Evolutionary conservation across 2,888 invertebrate species (phyloP), one percentile per base, ranked within the genome.

Genomic region (Napeogenes sylphis): DNA sequence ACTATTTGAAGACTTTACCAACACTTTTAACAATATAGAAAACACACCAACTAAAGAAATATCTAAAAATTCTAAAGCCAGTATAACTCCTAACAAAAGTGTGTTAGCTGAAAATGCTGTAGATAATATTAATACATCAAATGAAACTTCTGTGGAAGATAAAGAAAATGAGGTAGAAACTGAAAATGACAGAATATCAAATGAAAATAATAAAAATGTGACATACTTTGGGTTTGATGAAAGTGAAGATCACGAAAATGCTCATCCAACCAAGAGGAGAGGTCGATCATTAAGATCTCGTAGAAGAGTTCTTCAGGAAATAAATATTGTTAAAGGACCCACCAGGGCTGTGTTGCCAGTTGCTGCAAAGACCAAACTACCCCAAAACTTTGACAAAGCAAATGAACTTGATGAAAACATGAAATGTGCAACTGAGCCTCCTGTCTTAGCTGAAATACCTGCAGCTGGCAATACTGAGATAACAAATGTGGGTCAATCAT

Each of bases 171-270:
- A 62, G 72, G 76, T 64, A 67, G 67, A 64, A 63, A 78, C 69
- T 65, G 68, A 62, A 72, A 76, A 70, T 71, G 75, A 64, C 45
- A 70, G 66, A 59, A 73, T 72, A 42, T 10, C 55, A 3, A 35
- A 59, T 53, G 68, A 75, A 30, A 70, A 79, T 51, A 70, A 81
- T 46, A 81, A 80, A 59, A 75, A 83, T 66, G 65, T 73, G 2
- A 86, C 85, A 66, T 89, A 79, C 67, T 91, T 91, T 74, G 91
- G 91, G 2, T 91, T 91, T 80, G 88, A 91, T 78, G 88, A 90
- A 12, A 85, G 75, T 68, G 84, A 83, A 56, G 83, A 87, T 67
- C 81, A 79, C 68, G 90, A 91, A 64, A 91, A 91, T 80, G 65
- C 85, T 13, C 84, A 84, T 13, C 89, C 89, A 5, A 63, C 74